Evolutionary conservation across 2,888 invertebrate species (phyloP).

Genomic region (Drosophila suboccidentalis): DNA sequence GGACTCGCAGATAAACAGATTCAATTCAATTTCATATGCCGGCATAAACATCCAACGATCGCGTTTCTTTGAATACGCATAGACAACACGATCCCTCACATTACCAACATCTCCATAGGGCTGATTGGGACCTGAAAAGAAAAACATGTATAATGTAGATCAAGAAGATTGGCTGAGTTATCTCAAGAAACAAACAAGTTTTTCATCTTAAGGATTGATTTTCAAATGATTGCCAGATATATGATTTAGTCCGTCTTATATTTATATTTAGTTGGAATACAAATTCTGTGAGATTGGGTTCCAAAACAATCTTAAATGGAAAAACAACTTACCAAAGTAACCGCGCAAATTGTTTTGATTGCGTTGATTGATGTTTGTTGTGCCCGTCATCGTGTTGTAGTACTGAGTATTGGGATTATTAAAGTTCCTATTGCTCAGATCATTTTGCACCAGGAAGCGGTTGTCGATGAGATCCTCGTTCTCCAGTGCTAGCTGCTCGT

Average conservation of each 20-base stretch:
- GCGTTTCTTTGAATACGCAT: constrained; percentile 90
- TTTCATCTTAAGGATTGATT: too few species aligned
- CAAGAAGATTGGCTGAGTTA: background rate
- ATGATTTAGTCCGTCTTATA: too few species aligned
- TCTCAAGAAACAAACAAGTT: too few species aligned
- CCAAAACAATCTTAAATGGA: too few species aligned
- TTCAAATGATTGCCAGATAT: too few species aligned
- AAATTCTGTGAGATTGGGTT: too few species aligned
- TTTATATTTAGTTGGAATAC: too few species aligned
- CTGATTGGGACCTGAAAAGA: constrained; percentile 69
- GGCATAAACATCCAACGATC: constrained; percentile 95
- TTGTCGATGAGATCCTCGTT: constrained; percentile 84
- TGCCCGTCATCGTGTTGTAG: constrained; percentile 71
- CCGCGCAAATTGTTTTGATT: constrained; percentile 80
- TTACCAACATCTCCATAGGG: constrained; percentile 82
- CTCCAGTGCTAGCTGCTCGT: constrained; percentile 86
- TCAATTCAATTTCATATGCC: constrained; percentile 91
- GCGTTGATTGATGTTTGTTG: constrained; percentile 62
- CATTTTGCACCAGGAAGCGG: constrained; percentile 82
- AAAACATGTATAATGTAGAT: background rate
- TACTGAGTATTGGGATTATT: constrained; percentile 74
- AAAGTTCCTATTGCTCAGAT: constrained; percentile 66
- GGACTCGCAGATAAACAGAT: constrained; percentile 94
- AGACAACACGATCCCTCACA: constrained; percentile 91
- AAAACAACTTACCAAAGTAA: constrained; percentile 68